Base-by-base conservation (phyloP, 2,888 invertebrate species). In the Nymphalis polychloros region DNA sequence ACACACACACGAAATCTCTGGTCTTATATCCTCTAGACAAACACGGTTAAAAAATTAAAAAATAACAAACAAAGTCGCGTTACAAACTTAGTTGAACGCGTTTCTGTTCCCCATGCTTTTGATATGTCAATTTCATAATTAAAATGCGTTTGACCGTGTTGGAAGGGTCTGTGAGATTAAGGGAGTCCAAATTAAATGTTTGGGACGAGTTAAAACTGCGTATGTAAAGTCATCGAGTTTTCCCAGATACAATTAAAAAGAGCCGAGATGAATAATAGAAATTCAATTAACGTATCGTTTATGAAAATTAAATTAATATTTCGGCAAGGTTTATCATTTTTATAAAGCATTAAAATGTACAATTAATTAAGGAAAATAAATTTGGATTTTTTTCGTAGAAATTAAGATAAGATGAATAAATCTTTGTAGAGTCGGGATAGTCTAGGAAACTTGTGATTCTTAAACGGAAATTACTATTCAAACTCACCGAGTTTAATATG, bases 81-180 rank as follows among this genome's bases (percentile, higher is more conserved):
- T n/a, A 3, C 19, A 46, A 47, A 41, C 23, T 57, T 62, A 61
- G 41, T 55, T 23, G 19, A 55, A 55, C 17, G 27, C 41, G 23
- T 19, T 23, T 59, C 48, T 20, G 52, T 8, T 10, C 20, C 55
- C 76, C 78, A 73, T 71, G 75, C 77, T 82, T 81, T 83, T 84
- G 89, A 91, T 89, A 91, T 92, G 92, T 92, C 92, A 92, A 92
- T 91, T 91, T 88, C 86, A 88, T 92, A 92, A 92, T 92, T 92
- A 90, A 90, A 92, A 90, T 89, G 86, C 91, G 87, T 89, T 90
- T 92, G 91, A 92, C 92, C 92, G 90, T 90, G 74, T 77, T 76
- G 74, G 75, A 78, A 83, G 86, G 85, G 85, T 82, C 79, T 69
- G 78, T 69, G 72, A 86, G 89, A 90, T 91, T 92, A 90, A 82